These are phyloP conservation scores for Machaerirhynchus nigripectus DNA, from an alignment of 2,113 vertebrate genomes.

Conservation along the genomic window DNA sequence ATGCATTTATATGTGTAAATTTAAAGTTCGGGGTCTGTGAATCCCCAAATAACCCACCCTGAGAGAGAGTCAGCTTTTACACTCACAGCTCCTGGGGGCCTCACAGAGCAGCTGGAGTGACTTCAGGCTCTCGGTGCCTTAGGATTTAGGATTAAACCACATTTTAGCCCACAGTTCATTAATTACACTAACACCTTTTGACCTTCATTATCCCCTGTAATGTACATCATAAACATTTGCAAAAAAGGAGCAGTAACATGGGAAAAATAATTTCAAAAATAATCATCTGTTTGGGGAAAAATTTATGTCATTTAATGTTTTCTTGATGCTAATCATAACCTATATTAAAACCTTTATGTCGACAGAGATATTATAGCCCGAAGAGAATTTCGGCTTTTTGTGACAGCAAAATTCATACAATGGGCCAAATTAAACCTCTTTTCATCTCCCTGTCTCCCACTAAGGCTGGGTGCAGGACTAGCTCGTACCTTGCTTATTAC, in stretches of 20 bases:
- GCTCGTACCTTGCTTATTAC: background rate
- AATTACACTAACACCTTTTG: background rate
- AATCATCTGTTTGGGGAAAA: background rate
- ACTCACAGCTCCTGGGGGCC: background rate
- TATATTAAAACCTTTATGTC: background rate
- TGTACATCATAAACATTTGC: background rate
- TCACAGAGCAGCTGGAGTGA: background rate
- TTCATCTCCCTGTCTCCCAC: background rate
- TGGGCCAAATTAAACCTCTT: background rate
- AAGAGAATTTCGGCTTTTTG: background rate
- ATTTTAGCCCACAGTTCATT: background rate
- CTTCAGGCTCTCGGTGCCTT: background rate
- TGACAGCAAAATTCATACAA: background rate
- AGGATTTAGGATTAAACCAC: background rate
- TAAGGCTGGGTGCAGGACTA: background rate
- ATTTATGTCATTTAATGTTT: background rate
- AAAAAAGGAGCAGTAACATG: background rate
- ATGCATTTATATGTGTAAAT: slow-evolving; percentile 52
- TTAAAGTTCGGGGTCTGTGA: background rate
- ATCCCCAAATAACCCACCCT: background rate
- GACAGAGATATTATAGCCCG: background rate
- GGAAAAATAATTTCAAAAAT: background rate
- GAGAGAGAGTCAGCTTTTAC: background rate
- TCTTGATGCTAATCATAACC: background rate
- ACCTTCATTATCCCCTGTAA: background rate